Evolutionary conservation across 1,140 invertebrate genomes (phyloP), one percentile per base, ranked within the genome.

Genomic region (Polypedilum pembai): DNA sequence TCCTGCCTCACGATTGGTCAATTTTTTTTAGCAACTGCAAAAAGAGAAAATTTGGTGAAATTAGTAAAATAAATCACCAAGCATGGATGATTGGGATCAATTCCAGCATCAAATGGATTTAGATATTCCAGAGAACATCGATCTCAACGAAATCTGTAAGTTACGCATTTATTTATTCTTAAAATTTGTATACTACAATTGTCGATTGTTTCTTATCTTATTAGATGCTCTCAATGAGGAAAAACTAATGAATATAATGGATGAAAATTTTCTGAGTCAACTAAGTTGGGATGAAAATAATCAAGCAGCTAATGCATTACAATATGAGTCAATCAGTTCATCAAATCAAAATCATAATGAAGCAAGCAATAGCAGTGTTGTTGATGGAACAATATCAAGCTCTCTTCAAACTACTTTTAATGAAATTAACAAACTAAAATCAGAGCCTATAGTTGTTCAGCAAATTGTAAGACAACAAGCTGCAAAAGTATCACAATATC

Each of bases 181-280:
- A 7, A 69, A 20, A 69, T 69, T 8, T 10, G 8, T 18, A 8
- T 21, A 18, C 1, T 21, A 69, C 4, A 69, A 69, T 20, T 69
- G n/a, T 10, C 5, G 8, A 69, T 1, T 18, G 1, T n/a, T 8
- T 66, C 3, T 66, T 66, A 18, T 66, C 17, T 2, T 66, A 18
- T 18, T 8, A 69, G 65, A 69, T 20, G 65, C 65, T n/a, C 17
- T 69, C 8, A 69, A 69, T 69, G 65, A 69, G 20, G 65, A 69
- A 7, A 69, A 69, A 69, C 20, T 69, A 4, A 5, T 69, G 65
- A 69, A 69, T 20, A 69, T 69, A 69, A 69, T 69, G 65, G 65
- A 69, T 69, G 65, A 69, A 69, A 69, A 69, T 21, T 69, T 69
- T 69, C 65, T 69, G 7, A 69, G 65, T 21, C 65, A 69, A 20